Evolutionary conservation across 2,888 invertebrate species (phyloP).

Genomic region (Agonopterix heracliana): DNA sequence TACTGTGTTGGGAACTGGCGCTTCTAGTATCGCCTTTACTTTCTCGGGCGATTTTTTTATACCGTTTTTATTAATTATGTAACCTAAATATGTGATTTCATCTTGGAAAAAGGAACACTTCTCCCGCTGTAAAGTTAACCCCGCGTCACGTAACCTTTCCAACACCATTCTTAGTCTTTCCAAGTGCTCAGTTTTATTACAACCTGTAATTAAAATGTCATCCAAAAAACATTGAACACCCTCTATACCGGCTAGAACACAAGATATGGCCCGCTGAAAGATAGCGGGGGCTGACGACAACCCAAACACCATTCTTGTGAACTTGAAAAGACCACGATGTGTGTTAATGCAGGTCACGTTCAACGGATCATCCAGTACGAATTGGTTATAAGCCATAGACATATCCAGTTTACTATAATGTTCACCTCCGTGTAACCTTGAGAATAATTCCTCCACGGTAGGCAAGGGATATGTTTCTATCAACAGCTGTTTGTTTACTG

Average conservation of each 20-base stretch:
- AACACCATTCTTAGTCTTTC: conserved; percentile 11
- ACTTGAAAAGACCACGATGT: conserved; percentile 10
- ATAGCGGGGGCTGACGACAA: conserved; percentile 9
- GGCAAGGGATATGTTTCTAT: conserved; percentile 12
- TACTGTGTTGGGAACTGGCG: conserved; percentile 6
- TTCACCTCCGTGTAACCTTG: conserved; percentile 6
- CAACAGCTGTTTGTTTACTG: conserved; percentile 8
- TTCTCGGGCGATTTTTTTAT: conserved; percentile 15
- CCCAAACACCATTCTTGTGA: conserved; percentile 9
- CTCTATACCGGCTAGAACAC: conserved; percentile 4
- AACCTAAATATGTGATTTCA: conserved; percentile 15
- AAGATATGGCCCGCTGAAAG: conserved; percentile 10
- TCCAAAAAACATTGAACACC: conserved; percentile 9
- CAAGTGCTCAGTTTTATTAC: background rate
- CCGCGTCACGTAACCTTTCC: conserved; percentile 13
- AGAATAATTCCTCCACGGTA: conserved; percentile 7
- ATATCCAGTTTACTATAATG: conserved; percentile 10
- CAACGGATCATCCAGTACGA: conserved; percentile 7
- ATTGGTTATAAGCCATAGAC: conserved; percentile 9
- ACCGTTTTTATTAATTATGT: conserved; percentile 12
- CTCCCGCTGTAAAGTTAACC: conserved; percentile 6
- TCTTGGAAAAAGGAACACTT: conserved; percentile 16
- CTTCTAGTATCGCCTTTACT: conserved; percentile 12
- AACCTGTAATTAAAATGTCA: conserved; percentile 10
- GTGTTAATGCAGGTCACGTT: conserved; percentile 10